Percentiles rank a stretch among this genome's conserved stretches.
These are phyloP conservation scores for Diorhabda sublineata DNA, from an alignment of 1,140 invertebrate species.

Conservation along the genomic window DNA sequence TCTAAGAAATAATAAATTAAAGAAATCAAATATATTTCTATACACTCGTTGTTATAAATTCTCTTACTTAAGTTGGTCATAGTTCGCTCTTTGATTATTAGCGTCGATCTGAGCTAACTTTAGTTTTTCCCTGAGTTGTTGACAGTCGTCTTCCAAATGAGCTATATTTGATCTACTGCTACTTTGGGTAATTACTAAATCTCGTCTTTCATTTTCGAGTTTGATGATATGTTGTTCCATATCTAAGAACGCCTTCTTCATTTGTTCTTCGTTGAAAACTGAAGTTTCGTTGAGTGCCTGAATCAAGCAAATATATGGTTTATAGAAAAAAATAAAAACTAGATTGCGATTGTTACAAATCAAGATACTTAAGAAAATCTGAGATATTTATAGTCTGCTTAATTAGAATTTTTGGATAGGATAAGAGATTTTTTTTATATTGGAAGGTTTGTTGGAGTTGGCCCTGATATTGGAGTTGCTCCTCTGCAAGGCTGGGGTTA, in stretches of 20 bases:
- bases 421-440: too few species aligned
- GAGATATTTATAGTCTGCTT: neutral
- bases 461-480: too few species aligned
- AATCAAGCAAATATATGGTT: neutral
- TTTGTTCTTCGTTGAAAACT: constrained; percentile 26
- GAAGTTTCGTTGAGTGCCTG: constrained; percentile 21
- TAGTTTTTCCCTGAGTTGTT: constrained; percentile 36
- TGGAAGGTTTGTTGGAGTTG: too few species aligned
- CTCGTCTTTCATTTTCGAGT: constrained; percentile 41
- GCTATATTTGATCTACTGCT: constrained; percentile 38
- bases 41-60: neutral
- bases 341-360: too few species aligned
- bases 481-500: too few species aligned
- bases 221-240: constrained; percentile 39
- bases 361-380: too few species aligned
- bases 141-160: constrained; percentile 41
- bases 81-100: constrained; percentile 36
- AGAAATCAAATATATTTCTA: too few species aligned
- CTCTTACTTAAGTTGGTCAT: constrained; percentile 40
- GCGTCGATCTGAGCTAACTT: constrained; percentile 37
- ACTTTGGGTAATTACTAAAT: constrained; percentile 38
- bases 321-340: too few species aligned
- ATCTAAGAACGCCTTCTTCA: constrained; percentile 35
- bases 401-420: neutral
- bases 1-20: too few species aligned